phyloP scores from a whole-genome alignment of 2,888 invertebrate species.

The Gisinianus flammeolus region DNA sequence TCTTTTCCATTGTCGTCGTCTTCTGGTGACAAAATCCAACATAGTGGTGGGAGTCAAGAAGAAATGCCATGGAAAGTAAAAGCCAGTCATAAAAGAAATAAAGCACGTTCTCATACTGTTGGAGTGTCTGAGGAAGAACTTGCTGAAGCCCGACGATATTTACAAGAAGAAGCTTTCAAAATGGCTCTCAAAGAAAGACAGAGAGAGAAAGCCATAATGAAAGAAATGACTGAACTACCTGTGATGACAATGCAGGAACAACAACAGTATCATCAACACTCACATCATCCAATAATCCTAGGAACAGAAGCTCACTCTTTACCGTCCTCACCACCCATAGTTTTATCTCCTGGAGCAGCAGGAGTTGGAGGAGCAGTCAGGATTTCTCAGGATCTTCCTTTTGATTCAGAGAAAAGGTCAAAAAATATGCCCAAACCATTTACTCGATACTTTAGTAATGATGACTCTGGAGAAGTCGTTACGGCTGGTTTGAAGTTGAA shows the following conservation, averaged over 20 bases:
- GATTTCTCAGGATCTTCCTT: too few species aligned
- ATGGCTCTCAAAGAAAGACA: constrained; percentile 38
- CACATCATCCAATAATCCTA: background rate
- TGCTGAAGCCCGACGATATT: constrained; percentile 76
- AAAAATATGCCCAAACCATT: background rate
- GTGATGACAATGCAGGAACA: background rate
- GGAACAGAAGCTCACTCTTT: background rate
- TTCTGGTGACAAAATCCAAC: constrained; percentile 9
- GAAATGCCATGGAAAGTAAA: constrained; percentile 60
- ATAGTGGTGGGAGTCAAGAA: constrained; percentile 31
- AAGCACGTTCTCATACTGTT: constrained; percentile 75
- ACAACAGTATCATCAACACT: constrained; percentile 5
- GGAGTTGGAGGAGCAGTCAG: background rate
- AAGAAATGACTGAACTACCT: constrained; percentile 17
- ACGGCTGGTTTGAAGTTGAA: constrained; percentile 47
- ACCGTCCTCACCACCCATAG: constrained; percentile 15
- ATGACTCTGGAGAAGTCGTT: constrained; percentile 6
- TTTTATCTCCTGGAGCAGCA: constrained; percentile 7
- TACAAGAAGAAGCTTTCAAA: constrained; percentile 67
- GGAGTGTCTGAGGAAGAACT: constrained; percentile 82
- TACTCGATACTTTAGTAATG: background rate
- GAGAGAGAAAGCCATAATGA: constrained; percentile 25
- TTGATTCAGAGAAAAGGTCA: background rate
- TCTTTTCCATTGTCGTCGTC: background rate
- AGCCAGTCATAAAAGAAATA: constrained; percentile 60